Percentiles rank a stretch among this genome's conserved stretches.
phyloP scores from a whole-genome alignment of 2,113 vertebrate genomes.

The Amblyornis subalaris region DNA sequence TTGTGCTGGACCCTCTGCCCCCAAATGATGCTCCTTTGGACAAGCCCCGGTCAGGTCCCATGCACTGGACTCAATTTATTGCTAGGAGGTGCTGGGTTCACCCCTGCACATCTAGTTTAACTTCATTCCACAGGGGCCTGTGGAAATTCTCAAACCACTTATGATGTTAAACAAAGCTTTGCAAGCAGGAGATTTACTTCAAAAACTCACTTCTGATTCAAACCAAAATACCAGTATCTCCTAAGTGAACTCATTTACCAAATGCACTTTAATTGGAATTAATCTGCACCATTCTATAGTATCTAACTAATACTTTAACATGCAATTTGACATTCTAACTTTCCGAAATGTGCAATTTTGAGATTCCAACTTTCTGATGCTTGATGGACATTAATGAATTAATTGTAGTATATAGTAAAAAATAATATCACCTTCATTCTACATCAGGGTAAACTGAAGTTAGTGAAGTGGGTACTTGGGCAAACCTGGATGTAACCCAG shows the following conservation, averaged over 20 bases:
- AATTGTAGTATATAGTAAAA: not conserved
- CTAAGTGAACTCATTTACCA: not conserved
- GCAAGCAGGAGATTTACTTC: not conserved
- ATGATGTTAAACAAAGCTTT: not conserved
- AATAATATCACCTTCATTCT: not conserved
- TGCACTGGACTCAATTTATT: not conserved
- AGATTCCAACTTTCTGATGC: not conserved
- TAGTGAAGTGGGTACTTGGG: not conserved
- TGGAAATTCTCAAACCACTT: not conserved
- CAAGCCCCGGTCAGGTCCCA: not conserved
- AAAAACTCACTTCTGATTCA: not conserved
- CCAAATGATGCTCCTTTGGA: not conserved
- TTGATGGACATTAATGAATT: not conserved
- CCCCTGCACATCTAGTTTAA: accelerated
- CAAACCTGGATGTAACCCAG: not conserved
- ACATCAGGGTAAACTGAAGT: not conserved
- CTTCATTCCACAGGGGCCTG: not conserved
- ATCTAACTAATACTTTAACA: not conserved
- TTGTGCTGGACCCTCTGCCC: not conserved
- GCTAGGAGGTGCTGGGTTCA: not conserved
- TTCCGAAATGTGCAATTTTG: not conserved
- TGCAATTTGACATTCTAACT: not conserved
- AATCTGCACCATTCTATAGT: not conserved
- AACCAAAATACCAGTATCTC: not conserved
- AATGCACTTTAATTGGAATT: not conserved